Percentiles rank a stretch among this genome's conserved stretches.
Conservation (phyloP, 2,113 vertebrate species). For the Rafetus swinhoei region DNA sequence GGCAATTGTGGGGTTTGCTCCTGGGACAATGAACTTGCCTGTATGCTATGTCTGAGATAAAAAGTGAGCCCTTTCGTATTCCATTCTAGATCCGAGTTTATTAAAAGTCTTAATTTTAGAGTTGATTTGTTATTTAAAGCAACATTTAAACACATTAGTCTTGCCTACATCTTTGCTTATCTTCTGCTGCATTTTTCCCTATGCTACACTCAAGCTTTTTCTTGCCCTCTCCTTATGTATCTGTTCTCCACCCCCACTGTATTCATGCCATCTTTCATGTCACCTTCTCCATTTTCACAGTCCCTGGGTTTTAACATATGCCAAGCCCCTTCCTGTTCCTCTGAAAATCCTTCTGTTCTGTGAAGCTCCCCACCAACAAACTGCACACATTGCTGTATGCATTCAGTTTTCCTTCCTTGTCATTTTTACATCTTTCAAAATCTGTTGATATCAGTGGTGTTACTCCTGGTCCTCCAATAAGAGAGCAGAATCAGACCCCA, state of each 20-base stretch:
- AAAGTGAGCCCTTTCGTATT: rapidly evolving
- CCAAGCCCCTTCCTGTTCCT: slow-evolving; percentile 42
- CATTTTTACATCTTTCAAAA: slow-evolving; percentile 48
- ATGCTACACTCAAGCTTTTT: rapidly evolving
- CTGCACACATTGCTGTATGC: slow-evolving; percentile 15
- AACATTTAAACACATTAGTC: neutral
- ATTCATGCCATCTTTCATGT: neutral
- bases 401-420: slow-evolving; percentile 30
- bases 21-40: neutral
- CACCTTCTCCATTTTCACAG: neutral
- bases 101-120: neutral
- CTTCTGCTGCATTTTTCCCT: neutral
- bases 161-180: neutral
- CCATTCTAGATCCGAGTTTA: neutral
- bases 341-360: slow-evolving; percentile 64
- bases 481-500: neutral
- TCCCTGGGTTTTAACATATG: neutral
- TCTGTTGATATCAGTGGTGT: slow-evolving; percentile 42
- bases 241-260: neutral
- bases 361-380: slow-evolving; percentile 54
- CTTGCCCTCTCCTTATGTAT: neutral
- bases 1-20: neutral
- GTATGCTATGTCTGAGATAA: neutral
- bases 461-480: slow-evolving; percentile 23
- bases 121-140: neutral